Evolutionary conservation across 2,113 vertebrate species (phyloP), one percentile per base, ranked within the genome.

Genomic region (Hippocampus barbouri): DNA sequence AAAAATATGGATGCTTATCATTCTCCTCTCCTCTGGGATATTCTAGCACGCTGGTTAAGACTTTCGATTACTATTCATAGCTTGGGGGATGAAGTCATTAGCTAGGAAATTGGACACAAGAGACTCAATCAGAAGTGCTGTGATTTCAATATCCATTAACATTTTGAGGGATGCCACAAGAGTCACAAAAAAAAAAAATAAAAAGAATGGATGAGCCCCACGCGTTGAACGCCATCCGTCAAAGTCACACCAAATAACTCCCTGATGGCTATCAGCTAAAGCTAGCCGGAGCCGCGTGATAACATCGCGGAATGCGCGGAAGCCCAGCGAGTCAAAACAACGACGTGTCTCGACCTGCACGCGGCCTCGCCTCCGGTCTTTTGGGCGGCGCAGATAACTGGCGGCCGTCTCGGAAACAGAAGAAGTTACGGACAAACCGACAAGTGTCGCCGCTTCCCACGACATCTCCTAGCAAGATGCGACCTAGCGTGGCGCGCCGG

Each of bases 221-320:
- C 62, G 72, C 57, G 51, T 20, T 34, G 34, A 69, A 38, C 73
- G 64, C 11, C 73, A 77, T 87, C 72, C 45, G 8, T 87, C 86
- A 84, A 56, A 83, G 85, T 81, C 84, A 66, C 82, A 66, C 49
- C 38, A 73, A 76, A 70, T 83, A 75, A 87, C 68, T 80, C 77
- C 23, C 79, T 18, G 85, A 89, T 89, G 61, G 53, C 65, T 81
- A 86, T 87, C 88, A 76, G 51, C 66, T 67, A 75, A 66, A 81
- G 79, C 73, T 73, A 85, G 77, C 83, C 2, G 62, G 74, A 83
- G 78, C 23, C 73, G 41, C 47, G 70, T 71, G 88, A 90, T 89
- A 86, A 63, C 47, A 90, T 88, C 85, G 82, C 16, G 86, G 87
- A 90, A 91, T 92, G 82, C 79, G 78, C 77, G 85, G 89, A 85